Evolutionary conservation across 2,113 vertebrate genomes (phyloP).

Genomic region (Puffinus mauretanicus): DNA sequence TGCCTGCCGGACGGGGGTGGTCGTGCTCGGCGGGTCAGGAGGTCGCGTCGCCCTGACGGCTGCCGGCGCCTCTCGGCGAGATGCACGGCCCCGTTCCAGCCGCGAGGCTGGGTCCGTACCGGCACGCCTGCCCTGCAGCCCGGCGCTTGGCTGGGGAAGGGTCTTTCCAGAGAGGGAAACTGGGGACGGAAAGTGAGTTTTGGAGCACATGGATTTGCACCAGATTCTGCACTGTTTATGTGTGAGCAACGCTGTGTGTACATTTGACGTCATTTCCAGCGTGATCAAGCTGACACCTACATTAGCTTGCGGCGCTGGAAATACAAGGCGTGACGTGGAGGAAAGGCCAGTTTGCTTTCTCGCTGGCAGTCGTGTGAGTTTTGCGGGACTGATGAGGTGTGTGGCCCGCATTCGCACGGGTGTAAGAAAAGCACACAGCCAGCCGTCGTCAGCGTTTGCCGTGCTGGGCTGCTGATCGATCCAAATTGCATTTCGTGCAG

Average conservation of each 20-base stretch:
- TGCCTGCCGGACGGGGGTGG: background rate
- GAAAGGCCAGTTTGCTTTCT: background rate
- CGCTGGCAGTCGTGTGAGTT: accelerated
- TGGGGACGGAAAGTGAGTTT: background rate
- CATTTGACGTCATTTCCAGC: background rate
- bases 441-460: background rate
- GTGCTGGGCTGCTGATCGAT: background rate
- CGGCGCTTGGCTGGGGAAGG: accelerated
- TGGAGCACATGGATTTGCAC: background rate
- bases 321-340: background rate
- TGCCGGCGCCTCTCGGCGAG: accelerated
- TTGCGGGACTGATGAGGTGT: background rate
- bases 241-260: background rate
- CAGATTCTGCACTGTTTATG: background rate
- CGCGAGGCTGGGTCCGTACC: accelerated
- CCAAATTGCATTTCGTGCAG: background rate
- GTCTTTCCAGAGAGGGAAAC: background rate
- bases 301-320: background rate
- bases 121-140: background rate
- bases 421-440: background rate
- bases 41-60: accelerated
- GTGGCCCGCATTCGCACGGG: background rate
- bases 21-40: background rate
- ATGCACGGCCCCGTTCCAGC: background rate
- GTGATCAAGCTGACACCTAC: background rate